Percentiles rank a stretch among this genome's conserved stretches.
Conservation (phyloP, 64 coral and sea anemone species). For the Cladopsammia gracilis region DNA sequence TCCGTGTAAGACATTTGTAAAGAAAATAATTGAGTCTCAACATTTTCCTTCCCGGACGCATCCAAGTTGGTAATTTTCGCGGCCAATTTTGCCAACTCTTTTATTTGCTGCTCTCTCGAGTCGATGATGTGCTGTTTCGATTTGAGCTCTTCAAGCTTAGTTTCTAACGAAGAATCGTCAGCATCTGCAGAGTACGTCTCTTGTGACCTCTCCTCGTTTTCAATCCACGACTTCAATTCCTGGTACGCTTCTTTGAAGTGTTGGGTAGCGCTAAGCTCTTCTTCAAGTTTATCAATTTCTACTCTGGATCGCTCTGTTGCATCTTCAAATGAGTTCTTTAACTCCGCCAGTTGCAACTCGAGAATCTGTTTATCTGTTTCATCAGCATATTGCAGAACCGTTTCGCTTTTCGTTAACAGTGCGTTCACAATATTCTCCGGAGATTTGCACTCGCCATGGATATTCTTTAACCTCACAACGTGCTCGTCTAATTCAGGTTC, state of each 20-base stretch:
- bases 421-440: conserved; percentile 10
- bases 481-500: background rate
- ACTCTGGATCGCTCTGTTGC: conserved; percentile 5
- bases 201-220: background rate
- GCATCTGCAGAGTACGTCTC: background rate
- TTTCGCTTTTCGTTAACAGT: conserved; percentile 5
- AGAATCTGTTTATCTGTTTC: background rate
- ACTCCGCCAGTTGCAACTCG: conserved; percentile 8
- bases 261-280: background rate
- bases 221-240: conserved; percentile 28
- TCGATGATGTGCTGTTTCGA: background rate
- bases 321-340: conserved; percentile 20
- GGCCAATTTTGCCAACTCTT: conserved; percentile 4
- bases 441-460: background rate
- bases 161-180: conserved; percentile 3
- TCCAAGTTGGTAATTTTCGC: background rate
- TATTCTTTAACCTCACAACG: background rate
- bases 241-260: background rate
- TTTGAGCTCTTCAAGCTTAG: background rate
- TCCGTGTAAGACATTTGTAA: background rate
- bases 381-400: background rate
- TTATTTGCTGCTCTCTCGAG: conserved; percentile 9
- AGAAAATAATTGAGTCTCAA: conserved; percentile 1
- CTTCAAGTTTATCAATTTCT: background rate
- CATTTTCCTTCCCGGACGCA: background rate